A percentile compares a stretch with the other conserved stretches of the same genome.
These are phyloP conservation scores for Nycticorax nycticorax DNA, from an alignment of 2,113 vertebrate species.

Conservation along the genomic window DNA sequence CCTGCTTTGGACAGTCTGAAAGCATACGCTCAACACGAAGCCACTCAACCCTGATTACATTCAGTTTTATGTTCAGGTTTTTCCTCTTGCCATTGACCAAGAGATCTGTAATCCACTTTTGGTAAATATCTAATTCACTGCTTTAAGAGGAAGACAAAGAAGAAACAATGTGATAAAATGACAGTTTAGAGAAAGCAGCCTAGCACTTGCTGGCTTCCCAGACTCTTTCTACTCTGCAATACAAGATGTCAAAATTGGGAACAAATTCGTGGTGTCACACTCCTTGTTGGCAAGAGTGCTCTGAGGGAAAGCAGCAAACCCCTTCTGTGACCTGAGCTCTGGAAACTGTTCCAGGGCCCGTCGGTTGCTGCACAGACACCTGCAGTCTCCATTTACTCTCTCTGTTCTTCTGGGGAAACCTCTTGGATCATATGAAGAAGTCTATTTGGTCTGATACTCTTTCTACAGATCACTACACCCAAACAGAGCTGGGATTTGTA, in stretches of 20 bases:
- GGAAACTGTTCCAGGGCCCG: background rate
- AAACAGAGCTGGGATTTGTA: background rate
- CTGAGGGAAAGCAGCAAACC: background rate
- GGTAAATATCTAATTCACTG: background rate
- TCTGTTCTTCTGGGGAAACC: background rate
- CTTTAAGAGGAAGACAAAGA: background rate
- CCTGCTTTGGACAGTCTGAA: too few relatives aligned
- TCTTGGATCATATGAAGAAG: background rate
- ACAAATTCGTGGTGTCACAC: background rate
- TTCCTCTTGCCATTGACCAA: background rate
- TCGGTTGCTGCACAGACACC: background rate
- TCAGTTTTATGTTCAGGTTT: background rate
- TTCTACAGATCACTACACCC: background rate
- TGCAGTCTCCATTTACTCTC: background rate
- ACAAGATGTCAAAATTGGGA: background rate
- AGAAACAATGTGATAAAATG: background rate
- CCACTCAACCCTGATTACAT: background rate
- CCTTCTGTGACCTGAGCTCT: background rate
- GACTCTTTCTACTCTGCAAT: background rate
- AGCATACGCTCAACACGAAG: background rate
- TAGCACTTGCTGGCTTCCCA: background rate
- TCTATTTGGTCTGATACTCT: background rate
- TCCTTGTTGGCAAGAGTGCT: background rate
- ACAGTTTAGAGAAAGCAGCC: background rate
- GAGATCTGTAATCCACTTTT: background rate